These are phyloP conservation scores for Plagiodera versicolora DNA, from an alignment of 2,888 invertebrate species.

Conservation along the genomic window DNA sequence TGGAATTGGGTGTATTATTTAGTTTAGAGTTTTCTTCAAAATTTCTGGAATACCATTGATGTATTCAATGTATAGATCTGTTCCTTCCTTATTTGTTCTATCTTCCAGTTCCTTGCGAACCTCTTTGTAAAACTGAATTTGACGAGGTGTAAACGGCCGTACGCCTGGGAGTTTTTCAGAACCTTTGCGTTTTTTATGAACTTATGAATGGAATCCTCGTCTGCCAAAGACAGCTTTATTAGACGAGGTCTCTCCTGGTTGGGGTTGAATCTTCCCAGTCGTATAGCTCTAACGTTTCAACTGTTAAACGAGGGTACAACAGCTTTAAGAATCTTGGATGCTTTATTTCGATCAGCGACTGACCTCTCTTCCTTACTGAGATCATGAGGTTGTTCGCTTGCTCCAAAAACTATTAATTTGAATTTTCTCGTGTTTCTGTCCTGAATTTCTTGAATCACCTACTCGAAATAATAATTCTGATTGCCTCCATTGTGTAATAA, in stretches of 20 bases:
- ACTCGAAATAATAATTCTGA: conserved; percentile 4
- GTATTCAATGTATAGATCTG: not conserved
- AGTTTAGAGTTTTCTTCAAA: not conserved
- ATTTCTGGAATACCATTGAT: conserved; percentile 1
- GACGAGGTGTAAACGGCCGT: not conserved
- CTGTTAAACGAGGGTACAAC: not conserved
- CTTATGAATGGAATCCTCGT: conserved; percentile 5
- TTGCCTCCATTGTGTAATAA: not conserved
- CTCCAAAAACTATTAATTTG: not conserved
- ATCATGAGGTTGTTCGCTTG: no score
- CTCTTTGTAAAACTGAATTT: conserved; percentile 1
- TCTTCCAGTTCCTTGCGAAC: conserved; percentile 5
- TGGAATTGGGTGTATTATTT: no score
- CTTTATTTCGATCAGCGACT: no score
- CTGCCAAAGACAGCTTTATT: conserved; percentile 4
- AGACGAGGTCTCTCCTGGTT: not conserved
- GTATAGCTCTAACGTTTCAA: not conserved
- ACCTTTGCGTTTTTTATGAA: conserved; percentile 1
- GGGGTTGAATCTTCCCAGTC: no score
- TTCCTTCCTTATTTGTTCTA: conserved; percentile 4
- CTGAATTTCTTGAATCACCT: no score
- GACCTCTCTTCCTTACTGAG: no score
- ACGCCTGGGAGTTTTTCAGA: not conserved
- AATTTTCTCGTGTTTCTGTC: conserved; percentile 8
- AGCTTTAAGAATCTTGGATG: not conserved